These are phyloP conservation scores for Pomatostomus ruficeps DNA, from an alignment of 2,113 vertebrate genomes.

Conservation along the genomic window DNA sequence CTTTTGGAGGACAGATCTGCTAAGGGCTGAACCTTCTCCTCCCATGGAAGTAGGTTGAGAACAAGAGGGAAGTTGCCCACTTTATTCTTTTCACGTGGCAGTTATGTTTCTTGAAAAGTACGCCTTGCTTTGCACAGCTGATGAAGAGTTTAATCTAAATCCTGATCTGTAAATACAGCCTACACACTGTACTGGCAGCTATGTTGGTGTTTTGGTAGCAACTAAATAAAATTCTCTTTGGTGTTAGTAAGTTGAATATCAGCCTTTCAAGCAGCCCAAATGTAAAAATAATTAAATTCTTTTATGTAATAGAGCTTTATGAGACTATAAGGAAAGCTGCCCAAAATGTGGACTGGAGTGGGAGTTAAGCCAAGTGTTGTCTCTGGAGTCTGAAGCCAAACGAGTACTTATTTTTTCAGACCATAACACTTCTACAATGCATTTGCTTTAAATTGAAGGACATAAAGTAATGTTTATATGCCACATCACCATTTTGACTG, in stretches of 20 bases:
- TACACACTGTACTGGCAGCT: neutral
- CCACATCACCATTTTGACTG: neutral
- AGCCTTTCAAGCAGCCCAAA: neutral
- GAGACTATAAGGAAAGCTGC: neutral
- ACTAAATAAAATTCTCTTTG: neutral
- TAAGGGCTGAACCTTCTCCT: neutral
- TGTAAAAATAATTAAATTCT: neutral
- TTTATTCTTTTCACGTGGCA: neutral
- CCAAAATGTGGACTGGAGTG: neutral
- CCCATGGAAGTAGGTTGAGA: neutral
- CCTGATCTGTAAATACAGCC: neutral
- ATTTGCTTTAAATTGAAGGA: neutral
- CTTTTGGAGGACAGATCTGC: neutral
- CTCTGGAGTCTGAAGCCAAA: neutral
- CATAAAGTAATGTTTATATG: neutral
- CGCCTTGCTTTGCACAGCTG: neutral
- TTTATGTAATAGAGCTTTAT: neutral
- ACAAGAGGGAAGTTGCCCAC: neutral
- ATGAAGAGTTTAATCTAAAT: neutral
- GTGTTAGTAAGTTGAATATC: neutral
- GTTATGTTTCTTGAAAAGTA: neutral
- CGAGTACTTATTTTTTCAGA: neutral
- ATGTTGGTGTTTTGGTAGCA: neutral
- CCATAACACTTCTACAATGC: neutral
- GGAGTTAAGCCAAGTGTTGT: neutral